Evolutionary conservation across 2,888 invertebrate species (phyloP).

Genomic region (Melipona beecheii): DNA sequence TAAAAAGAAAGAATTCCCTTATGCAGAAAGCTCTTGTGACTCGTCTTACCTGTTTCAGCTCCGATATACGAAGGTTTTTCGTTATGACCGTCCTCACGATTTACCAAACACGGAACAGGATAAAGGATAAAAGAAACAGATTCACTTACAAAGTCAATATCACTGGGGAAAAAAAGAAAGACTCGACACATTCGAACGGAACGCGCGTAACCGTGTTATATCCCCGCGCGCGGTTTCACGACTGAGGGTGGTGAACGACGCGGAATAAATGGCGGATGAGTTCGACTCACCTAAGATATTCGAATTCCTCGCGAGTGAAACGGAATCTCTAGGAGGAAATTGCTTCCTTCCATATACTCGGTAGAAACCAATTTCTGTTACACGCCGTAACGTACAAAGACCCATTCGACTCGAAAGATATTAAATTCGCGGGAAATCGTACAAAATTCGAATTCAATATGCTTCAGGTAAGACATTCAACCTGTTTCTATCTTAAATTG

Average conservation of each 20-base stretch:
- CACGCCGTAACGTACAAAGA: slow-evolving; percentile 7
- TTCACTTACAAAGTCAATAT: slow-evolving; percentile 59
- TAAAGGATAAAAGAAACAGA: slow-evolving; percentile 42
- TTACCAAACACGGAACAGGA: background rate
- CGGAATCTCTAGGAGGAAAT: slow-evolving; percentile 53
- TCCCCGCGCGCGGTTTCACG: slow-evolving; percentile 38
- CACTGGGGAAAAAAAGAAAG: slow-evolving; percentile 27
- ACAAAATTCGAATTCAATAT: slow-evolving; percentile 4
- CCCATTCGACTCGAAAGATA: slow-evolving; percentile 31
- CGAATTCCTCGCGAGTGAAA: slow-evolving; percentile 57
- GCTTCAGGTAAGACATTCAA: background rate
- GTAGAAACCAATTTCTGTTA: slow-evolving; percentile 28
- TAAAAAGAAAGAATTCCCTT: slow-evolving; percentile 20
- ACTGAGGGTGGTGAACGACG: slow-evolving; percentile 64
- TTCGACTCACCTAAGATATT: slow-evolving; percentile 44
- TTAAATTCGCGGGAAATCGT: slow-evolving; percentile 40
- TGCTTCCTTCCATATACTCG: slow-evolving; percentile 33
- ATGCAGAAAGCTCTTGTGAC: slow-evolving; percentile 35
- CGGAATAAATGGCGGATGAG: slow-evolving; percentile 67
- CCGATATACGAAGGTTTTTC: slow-evolving; percentile 28
- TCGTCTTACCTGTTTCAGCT: slow-evolving; percentile 18
- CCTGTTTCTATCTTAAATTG: background rate
- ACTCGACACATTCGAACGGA: slow-evolving; percentile 19
- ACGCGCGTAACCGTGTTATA: slow-evolving; percentile 20
- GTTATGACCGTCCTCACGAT: slow-evolving; percentile 8